These are phyloP conservation scores for Chrosomus eos DNA, from an alignment of 2,797 vertebrate species.

Conservation along the genomic window DNA sequence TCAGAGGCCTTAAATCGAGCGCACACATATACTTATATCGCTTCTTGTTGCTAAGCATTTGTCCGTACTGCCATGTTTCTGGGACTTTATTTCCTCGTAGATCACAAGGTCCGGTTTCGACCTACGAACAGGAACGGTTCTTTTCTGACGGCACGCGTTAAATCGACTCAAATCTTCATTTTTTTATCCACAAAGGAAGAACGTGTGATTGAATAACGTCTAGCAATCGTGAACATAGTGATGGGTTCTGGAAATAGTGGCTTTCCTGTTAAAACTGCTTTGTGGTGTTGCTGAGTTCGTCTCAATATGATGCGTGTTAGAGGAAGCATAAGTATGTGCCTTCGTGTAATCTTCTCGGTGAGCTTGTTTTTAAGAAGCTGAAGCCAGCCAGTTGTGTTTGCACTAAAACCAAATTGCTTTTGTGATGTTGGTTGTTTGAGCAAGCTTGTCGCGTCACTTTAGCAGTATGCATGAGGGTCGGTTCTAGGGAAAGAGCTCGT, in stretches of 20 bases:
- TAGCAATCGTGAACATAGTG: constrained; percentile 66
- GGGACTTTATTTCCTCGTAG: constrained; percentile 30
- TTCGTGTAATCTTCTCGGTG: constrained; percentile 87
- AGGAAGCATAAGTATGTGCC: constrained; percentile 89
- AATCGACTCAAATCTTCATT: constrained; percentile 30
- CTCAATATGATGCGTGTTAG: constrained; percentile 83
- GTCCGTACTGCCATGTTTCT: constrained; percentile 42
- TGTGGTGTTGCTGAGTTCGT: constrained; percentile 82
- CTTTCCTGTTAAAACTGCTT: constrained; percentile 81
- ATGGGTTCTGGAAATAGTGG: constrained; percentile 78
- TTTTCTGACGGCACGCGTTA: constrained; percentile 69
- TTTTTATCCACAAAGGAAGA: constrained; percentile 17
- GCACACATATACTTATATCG: neutral
- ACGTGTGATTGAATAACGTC: constrained; percentile 55
- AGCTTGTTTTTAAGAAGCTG: constrained; percentile 87
- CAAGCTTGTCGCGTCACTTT: constrained; percentile 87
- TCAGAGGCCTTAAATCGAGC: neutral
- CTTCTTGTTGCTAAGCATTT: constrained; percentile 10
- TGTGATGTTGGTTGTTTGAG: constrained; percentile 85
- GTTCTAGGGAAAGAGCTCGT: constrained; percentile 82
- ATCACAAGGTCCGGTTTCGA: neutral
- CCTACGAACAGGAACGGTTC: constrained; percentile 58
- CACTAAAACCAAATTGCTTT: constrained; percentile 87
- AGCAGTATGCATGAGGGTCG: constrained; percentile 87
- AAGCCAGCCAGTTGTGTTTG: constrained; percentile 89